Evolutionary conservation across 2,888 invertebrate species (phyloP).

Genomic region (Eretmocerus hayati): DNA sequence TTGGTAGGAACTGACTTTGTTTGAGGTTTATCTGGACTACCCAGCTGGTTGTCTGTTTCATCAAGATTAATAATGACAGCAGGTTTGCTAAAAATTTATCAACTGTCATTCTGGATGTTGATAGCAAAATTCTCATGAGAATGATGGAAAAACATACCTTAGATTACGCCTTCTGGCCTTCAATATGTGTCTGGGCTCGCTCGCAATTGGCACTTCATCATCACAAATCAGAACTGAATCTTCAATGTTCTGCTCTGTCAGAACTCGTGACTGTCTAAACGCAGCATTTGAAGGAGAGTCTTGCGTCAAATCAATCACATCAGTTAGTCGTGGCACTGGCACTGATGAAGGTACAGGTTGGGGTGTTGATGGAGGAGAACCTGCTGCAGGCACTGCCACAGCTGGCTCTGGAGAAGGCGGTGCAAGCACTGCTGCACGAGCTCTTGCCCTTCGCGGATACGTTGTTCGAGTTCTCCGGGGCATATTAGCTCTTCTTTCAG

Average conservation of each 20-base stretch:
- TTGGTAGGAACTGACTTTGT: too few relatives aligned
- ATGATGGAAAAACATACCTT: too few relatives aligned
- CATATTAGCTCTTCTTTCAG: slow-evolving; percentile 16
- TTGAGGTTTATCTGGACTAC: not conserved
- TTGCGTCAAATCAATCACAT: slow-evolving; percentile 29
- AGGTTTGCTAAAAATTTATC: slow-evolving; percentile 3
- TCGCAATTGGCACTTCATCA: not conserved
- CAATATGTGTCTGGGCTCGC: too few relatives aligned
- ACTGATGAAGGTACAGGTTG: not conserved
- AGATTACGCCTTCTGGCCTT: too few relatives aligned
- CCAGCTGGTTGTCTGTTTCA: slow-evolving; percentile 23
- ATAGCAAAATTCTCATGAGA: not conserved
- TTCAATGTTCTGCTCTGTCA: too few relatives aligned
- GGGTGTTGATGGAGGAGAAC: too few relatives aligned
- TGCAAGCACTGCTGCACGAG: not conserved
- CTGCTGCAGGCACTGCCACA: not conserved
- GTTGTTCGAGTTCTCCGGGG: not conserved
- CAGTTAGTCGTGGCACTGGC: slow-evolving; percentile 15
- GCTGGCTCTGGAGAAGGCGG: not conserved
- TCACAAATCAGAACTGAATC: too few relatives aligned
- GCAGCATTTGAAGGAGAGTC: slow-evolving; percentile 20
- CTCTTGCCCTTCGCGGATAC: not conserved
- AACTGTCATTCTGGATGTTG: slow-evolving; percentile 1
- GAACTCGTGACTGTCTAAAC: slow-evolving; percentile 1
- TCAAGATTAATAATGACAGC: slow-evolving; percentile 9